Evolutionary conservation across 2,888 invertebrate species (phyloP), one percentile per base, ranked within the genome.

Genomic region (Steinernema carpocapsae): DNA sequence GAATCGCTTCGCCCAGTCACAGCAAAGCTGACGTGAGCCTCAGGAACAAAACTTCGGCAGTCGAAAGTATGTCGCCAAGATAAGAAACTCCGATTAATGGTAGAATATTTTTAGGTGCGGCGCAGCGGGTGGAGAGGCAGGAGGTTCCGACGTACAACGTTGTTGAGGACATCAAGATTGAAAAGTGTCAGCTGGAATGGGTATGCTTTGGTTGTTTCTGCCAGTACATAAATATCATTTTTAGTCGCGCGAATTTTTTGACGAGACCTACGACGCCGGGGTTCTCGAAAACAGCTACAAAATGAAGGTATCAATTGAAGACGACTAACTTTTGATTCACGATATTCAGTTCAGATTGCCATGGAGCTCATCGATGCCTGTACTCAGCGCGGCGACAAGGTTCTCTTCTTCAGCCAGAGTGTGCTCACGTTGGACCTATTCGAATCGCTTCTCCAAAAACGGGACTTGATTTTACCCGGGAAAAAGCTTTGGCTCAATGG

Each of bases 351-450:
- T 37, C 37, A 37, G 37, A 10, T 37, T 6, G 37, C 37, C 10
- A 37, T 37, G 37, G 37, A 37, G 37, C 37, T 37, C 4, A 37
- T 99, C 71, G 92, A 94, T 80, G 94, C 95, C 88, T 93, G 94
- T 80, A 92, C 97, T 73, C 91, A 91, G 76, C 88, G 93, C 76
- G 94, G 94, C 0, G 97, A 99, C 89, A 92, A 97, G 77, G 90
- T 97, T 75, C 90, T 99, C 73, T 92, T 97, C 2, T 99, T 99
- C 83, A 89, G 89, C 89, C 79, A 56, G 88, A 96, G 95, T 85
- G 91, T 99, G 76, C 93, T 96, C 82, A 97, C 97, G 0, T 89
- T 99, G 80, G 94, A 95, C 90, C 91, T 96, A 76, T 93, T 99
- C 78, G 97, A 99, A 90, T 93, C 94, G 87, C 95, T 94, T 88